Conservation (phyloP, 2,888 invertebrate genomes). For the Orthosia gracilis region DNA sequence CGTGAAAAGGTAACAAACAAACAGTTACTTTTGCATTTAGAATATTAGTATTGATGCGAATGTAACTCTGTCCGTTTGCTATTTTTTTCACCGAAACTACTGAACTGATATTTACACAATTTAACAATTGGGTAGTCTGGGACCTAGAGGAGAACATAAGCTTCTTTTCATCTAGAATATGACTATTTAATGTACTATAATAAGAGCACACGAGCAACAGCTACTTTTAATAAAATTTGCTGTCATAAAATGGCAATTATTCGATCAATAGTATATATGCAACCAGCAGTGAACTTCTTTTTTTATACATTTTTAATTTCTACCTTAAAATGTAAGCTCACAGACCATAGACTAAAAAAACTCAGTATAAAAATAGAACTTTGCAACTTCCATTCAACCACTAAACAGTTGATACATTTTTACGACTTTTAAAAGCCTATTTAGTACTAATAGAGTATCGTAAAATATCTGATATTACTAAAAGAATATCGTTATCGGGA, state of each 20-base stretch:
- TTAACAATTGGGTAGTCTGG: not conserved
- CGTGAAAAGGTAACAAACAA: too few species aligned
- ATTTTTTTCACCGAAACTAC: not conserved
- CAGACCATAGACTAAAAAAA: constrained; percentile 2
- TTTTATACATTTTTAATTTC: constrained; percentile 11
- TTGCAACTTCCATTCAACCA: constrained; percentile 23
- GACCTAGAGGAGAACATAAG: not conserved
- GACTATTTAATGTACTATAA: too few species aligned
- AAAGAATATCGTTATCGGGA: constrained; percentile 38
- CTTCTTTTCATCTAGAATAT: too few species aligned
- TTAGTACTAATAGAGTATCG: constrained; percentile 42
- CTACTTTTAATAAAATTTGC: too few species aligned
- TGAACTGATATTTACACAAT: not conserved
- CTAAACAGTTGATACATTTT: constrained; percentile 41
- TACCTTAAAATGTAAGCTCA: constrained; percentile 12
- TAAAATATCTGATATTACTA: constrained; percentile 48
- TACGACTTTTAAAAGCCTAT: constrained; percentile 51
- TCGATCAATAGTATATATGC: not conserved
- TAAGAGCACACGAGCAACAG: too few species aligned
- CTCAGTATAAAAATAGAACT: not conserved
- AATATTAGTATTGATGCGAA: not conserved
- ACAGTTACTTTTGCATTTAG: too few species aligned
- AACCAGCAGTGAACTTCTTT: not conserved
- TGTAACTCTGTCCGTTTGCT: not conserved
- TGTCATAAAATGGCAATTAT: not conserved